A percentile compares a stretch with the other conserved stretches of the same genome.
phyloP scores from a whole-genome alignment of 2,888 invertebrate species.

The Incurvaria masculella region DNA sequence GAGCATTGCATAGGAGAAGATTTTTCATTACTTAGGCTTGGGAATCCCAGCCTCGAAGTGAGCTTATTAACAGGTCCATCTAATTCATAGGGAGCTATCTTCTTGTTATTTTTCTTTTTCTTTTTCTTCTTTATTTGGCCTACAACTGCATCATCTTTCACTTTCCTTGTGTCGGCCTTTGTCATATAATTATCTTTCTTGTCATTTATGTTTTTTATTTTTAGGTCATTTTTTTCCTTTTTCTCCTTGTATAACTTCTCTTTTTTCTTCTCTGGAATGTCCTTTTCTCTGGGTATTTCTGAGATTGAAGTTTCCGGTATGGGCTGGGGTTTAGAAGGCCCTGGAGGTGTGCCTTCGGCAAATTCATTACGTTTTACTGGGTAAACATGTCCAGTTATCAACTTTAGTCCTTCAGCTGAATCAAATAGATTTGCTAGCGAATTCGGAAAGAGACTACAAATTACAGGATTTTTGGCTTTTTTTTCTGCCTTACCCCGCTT shows the following conservation, averaged over 20 bases:
- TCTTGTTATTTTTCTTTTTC: constrained; percentile 66
- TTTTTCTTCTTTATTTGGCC: constrained; percentile 65
- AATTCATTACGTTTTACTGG: constrained; percentile 33
- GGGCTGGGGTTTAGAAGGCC: constrained; percentile 21
- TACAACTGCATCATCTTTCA: constrained; percentile 64
- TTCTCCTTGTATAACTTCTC: constrained; percentile 65
- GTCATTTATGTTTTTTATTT: constrained; percentile 65
- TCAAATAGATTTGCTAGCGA: constrained; percentile 53
- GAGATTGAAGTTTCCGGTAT: constrained; percentile 21
- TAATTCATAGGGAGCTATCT: constrained; percentile 46
- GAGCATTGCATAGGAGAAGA: constrained; percentile 31
- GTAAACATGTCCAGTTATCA: constrained; percentile 52
- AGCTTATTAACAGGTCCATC: constrained; percentile 71
- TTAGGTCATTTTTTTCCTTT: constrained; percentile 59
- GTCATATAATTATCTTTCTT: constrained; percentile 63
- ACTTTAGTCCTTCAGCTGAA: constrained; percentile 55
- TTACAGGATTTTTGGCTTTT: constrained; percentile 41
- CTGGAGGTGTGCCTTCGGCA: constrained; percentile 23
- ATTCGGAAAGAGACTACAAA: constrained; percentile 40
- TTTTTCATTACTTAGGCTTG: constrained; percentile 19
- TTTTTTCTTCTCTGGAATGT: constrained; percentile 46
- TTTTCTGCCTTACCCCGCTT: constrained; percentile 40
- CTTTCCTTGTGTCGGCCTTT: constrained; percentile 64
- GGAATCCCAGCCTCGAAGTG: constrained; percentile 67
- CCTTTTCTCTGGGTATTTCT: constrained; percentile 31